Conservation (phyloP, 1,140 invertebrate genomes). For the Diorhabda sublineata region DNA sequence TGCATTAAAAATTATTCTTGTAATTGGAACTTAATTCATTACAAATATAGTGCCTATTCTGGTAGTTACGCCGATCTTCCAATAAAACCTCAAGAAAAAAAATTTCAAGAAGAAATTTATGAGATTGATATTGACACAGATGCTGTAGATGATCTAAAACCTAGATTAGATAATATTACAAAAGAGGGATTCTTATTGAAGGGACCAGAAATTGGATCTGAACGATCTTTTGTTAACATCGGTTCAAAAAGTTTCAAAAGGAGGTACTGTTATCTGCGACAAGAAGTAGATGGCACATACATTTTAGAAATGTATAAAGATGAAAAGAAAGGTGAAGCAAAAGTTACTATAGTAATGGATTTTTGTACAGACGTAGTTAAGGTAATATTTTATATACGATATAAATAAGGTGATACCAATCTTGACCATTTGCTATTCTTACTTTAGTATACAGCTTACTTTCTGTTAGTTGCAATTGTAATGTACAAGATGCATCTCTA, state of each 20-base stretch:
- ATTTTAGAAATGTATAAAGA: constrained; percentile 90
- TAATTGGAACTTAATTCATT: constrained; percentile 83
- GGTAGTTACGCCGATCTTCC: constrained; percentile 80
- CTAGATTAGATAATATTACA: constrained; percentile 67
- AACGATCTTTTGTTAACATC: constrained; percentile 80
- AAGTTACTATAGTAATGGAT: constrained; percentile 89
- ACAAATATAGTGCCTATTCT: constrained; percentile 82
- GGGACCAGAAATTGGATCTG: constrained; percentile 79
- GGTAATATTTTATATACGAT: constrained; percentile 48
- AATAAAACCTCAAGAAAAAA: constrained; percentile 59
- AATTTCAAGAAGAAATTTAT: constrained; percentile 77
- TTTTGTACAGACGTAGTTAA: constrained; percentile 84
- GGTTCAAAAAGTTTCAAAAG: constrained; percentile 88
- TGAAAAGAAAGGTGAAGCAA: constrained; percentile 84
- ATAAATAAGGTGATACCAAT: too few species aligned
- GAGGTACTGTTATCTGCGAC: constrained; percentile 81
- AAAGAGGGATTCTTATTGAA: constrained; percentile 88
- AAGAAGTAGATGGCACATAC: constrained; percentile 86
- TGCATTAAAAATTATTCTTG: constrained; percentile 81
- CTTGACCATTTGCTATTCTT: too few species aligned
- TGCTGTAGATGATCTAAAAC: constrained; percentile 67
- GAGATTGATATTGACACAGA: constrained; percentile 84
- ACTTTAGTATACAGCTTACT: too few species aligned
- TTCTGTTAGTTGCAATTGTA: too few species aligned
- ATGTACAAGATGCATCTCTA: too few species aligned